Percentiles rank a stretch among this genome's conserved stretches.
Conservation (phyloP, 2,113 vertebrate genomes). For the Echinops telfairi region DNA sequence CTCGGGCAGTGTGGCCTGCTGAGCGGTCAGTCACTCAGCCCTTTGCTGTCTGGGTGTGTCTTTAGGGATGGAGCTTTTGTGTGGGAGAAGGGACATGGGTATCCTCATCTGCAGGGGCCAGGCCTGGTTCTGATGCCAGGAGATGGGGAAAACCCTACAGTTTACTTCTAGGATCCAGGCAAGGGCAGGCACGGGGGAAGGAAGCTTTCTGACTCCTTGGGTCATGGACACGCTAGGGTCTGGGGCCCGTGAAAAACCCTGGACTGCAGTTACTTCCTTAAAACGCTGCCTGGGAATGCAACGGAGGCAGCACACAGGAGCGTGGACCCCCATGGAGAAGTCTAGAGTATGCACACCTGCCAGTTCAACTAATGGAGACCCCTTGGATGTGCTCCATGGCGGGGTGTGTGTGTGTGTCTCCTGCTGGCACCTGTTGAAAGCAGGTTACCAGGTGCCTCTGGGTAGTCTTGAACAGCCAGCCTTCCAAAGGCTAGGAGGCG, state of each 20-base stretch:
- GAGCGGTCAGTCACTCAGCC: not conserved
- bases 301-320: rapidly evolving
- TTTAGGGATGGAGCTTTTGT: not conserved
- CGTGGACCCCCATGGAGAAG: not conserved
- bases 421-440: not conserved
- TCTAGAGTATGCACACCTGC: not conserved
- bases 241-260: not conserved
- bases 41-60: not conserved
- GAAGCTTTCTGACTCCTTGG: not conserved
- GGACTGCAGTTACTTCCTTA: not conserved
- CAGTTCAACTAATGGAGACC: not conserved
- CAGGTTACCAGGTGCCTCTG: not conserved
- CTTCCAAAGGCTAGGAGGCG: not conserved
- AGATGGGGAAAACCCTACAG: not conserved
- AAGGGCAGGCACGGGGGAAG: not conserved
- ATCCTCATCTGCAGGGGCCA: not conserved
- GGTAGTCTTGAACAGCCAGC: not conserved
- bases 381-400: not conserved
- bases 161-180: not conserved
- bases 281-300: not conserved
- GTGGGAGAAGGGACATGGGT: rapidly evolving
- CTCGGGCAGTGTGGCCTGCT: not conserved
- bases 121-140: not conserved
- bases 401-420: too few relatives aligned
- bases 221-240: not conserved